Evolutionary conservation across 1,140 invertebrate genomes (phyloP).

Genomic region (Penaeus japonicus): DNA sequence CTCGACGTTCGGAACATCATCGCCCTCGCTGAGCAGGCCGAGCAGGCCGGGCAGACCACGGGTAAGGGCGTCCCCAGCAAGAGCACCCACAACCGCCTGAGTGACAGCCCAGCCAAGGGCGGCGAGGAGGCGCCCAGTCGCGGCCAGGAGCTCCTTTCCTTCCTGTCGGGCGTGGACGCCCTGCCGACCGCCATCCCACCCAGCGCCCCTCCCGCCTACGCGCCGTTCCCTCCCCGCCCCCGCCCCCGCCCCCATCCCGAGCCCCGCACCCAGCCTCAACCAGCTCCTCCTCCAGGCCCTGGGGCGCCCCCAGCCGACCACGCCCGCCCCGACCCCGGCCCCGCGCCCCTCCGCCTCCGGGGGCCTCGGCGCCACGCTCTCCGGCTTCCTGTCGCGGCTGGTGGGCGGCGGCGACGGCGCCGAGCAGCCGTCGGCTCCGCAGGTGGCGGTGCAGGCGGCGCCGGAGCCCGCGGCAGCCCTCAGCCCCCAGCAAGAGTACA

Average conservation of each 20-base stretch:
- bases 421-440: background rate
- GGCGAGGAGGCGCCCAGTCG: background rate
- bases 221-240: background rate
- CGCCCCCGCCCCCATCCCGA: background rate
- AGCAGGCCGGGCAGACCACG: background rate
- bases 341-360: background rate
- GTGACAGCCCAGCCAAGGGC: background rate
- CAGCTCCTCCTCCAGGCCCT: constrained; percentile 3
- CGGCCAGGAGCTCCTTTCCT: constrained; percentile 11
- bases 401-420: background rate
- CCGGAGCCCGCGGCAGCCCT: background rate
- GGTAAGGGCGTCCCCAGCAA: background rate
- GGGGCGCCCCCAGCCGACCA: too few relatives aligned
- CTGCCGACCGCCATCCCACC: background rate
- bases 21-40: background rate
- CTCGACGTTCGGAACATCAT: constrained; percentile 10
- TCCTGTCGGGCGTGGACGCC: background rate
- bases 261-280: background rate
- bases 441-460: background rate
- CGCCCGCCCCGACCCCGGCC: background rate
- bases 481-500: background rate
- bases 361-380: constrained; percentile 20
- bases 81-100: background rate
- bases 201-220: background rate
- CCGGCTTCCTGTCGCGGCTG: constrained; percentile 18